phyloP scores from a whole-genome alignment of 2,888 invertebrate genomes.

The Leptopilina myrica region DNA sequence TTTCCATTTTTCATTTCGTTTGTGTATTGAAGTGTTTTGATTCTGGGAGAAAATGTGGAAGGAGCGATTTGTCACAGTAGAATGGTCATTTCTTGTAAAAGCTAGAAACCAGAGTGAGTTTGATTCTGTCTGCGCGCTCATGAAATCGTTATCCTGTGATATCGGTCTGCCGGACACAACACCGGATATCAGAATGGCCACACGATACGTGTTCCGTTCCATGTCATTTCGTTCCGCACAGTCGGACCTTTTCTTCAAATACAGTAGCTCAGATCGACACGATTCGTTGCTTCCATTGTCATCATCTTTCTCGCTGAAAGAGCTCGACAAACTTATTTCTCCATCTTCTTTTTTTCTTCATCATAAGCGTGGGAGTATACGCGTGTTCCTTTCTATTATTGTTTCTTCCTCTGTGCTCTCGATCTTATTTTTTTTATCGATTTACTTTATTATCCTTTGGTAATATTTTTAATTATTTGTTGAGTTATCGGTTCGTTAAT shows the following conservation, averaged over 20 bases:
- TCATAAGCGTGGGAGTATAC: conserved; percentile 55
- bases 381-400: conserved; percentile 55
- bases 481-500: too few species aligned
- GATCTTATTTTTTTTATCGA: too few species aligned
- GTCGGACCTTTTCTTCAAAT: conserved; percentile 53
- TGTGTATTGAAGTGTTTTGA: conserved; percentile 36
- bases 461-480: too few species aligned
- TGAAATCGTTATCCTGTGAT: conserved; percentile 52
- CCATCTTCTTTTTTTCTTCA: conserved; percentile 49
- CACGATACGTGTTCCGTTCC: conserved; percentile 57
- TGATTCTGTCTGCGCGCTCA: conserved; percentile 45
- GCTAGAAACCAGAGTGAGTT: neutral
- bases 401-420: conserved; percentile 18
- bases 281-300: conserved; percentile 58
- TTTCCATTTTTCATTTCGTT: conserved; percentile 23
- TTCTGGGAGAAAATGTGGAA: neutral
- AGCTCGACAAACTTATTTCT: conserved; percentile 50
- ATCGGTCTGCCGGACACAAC: conserved; percentile 42
- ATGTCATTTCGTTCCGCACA: conserved; percentile 62
- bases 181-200: conserved; percentile 55
- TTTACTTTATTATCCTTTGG: too few species aligned
- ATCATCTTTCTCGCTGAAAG: conserved; percentile 20
- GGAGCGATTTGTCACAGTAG: conserved; percentile 30
- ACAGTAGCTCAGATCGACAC: conserved; percentile 54
- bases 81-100: conserved; percentile 39